Evolutionary conservation across 2,113 vertebrate genomes (phyloP).

Genomic region (Thinocorus orbignyianus): DNA sequence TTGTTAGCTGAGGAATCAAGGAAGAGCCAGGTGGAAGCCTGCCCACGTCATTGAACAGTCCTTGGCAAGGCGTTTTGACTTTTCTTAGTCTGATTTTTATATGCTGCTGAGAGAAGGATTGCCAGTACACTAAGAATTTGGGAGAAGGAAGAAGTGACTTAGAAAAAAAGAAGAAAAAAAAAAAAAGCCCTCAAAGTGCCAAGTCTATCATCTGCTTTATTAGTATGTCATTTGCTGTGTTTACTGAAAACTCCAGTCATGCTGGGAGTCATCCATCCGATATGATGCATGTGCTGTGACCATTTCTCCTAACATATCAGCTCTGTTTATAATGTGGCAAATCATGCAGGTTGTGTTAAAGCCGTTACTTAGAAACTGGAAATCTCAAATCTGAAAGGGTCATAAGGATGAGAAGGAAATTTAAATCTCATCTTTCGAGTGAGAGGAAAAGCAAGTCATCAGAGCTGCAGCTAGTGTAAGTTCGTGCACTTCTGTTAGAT

Average conservation of each 20-base stretch:
- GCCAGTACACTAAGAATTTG: background rate
- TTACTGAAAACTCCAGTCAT: slow-evolving; percentile 16
- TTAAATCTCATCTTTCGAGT: fast-evolving
- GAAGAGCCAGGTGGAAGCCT: slow-evolving; percentile 1
- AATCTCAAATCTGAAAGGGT: background rate
- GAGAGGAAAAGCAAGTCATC: background rate
- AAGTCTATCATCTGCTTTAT: slow-evolving; percentile 33
- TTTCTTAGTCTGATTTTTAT: background rate
- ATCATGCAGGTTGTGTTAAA: background rate
- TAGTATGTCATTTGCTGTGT: background rate
- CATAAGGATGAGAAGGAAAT: background rate
- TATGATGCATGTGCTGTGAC: background rate
- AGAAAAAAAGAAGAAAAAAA: background rate
- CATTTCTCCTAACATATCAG: background rate
- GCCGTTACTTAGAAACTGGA: background rate
- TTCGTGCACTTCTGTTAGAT: background rate
- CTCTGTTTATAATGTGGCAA: background rate
- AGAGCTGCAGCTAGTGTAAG: background rate
- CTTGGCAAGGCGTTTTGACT: background rate
- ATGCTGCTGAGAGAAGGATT: background rate
- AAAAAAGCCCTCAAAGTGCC: background rate
- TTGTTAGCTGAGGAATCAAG: background rate
- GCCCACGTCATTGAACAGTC: slow-evolving; percentile 1
- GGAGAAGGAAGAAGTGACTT: background rate
- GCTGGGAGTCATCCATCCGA: background rate